Evolutionary conservation across 1,140 invertebrate genomes (phyloP), one percentile per base, ranked within the genome.

Genomic region (Heterodera carotae): DNA sequence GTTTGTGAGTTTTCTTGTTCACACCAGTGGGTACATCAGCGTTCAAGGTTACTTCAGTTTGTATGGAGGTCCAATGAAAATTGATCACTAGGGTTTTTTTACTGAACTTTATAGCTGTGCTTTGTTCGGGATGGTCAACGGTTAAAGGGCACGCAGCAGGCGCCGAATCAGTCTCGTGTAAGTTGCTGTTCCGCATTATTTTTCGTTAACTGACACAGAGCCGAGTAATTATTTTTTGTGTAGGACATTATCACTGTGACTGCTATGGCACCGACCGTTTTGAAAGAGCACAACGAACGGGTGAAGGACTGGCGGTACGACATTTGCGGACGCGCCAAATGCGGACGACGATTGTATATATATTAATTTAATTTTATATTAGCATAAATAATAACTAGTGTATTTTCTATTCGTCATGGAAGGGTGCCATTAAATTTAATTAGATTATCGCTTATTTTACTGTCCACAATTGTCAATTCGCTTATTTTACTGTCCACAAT

Each of bases 181-280:
- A 25, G 39, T 69, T 39, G n/a, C n/a, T 39, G 34, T 69, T 12
- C n/a, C n/a, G 2, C 48, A 36, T 10, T 22, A 34, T 69, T 69
- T 36, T 15, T 6, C 12, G 6, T 10, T n/a, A n/a, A n/a, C n/a
- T n/a, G n/a, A n/a, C n/a, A n/a, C n/a, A n/a, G n/a, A n/a, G n/a
- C 1, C 6, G 1, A 18, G 22, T 34, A 22, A 53, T n/a, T 48
- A 1, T n/a, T 15, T 18, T 22, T 5, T 25, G 36, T 15, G 7
- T 53, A 71, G 69, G 69, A 71, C 2, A 71, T 71, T 34, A 71
- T 71, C n/a, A 29, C 22, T 1, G 59, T 31, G n/a, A 71, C 39
- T 48, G 69, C 69, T 8, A 43, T 71, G 29, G 12, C 69, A 2
- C 69, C 69, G 10, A 59, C 69, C 5, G 69, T 56, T 33, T 71